These are phyloP conservation scores for Frankliniella intonsa DNA, from an alignment of 2,888 invertebrate species.

Conservation along the genomic window DNA sequence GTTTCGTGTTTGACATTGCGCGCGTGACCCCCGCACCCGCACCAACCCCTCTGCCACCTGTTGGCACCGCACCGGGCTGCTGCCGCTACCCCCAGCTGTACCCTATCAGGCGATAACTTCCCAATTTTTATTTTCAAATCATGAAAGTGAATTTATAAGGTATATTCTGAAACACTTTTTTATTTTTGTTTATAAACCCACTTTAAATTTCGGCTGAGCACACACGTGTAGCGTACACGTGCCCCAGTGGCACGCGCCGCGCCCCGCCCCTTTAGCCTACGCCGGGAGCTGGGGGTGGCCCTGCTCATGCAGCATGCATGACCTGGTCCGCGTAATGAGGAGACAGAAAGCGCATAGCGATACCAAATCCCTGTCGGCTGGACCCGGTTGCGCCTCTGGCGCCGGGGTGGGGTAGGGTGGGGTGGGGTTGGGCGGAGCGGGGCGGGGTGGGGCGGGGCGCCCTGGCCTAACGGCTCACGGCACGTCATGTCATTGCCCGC, in stretches of 20 bases:
- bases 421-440: too few species aligned
- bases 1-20: not conserved
- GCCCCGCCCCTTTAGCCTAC: not conserved
- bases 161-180: too few species aligned
- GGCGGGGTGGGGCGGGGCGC: too few species aligned
- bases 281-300: not conserved
- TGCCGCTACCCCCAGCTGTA: not conserved
- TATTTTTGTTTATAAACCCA: too few species aligned
- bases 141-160: too few species aligned
- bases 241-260: too few species aligned
- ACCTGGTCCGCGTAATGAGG: slow-evolving; percentile 34
- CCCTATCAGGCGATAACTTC: not conserved
- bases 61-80: not conserved
- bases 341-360: not conserved
- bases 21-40: not conserved
- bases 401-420: too few species aligned
- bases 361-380: not conserved
- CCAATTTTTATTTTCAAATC: too few species aligned
- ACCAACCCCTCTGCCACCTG: not conserved
- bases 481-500: too few species aligned
- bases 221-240: too few species aligned
- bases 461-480: too few species aligned
- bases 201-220: too few species aligned
- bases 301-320: slow-evolving; percentile 35
- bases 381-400: not conserved